These are phyloP conservation scores for Zele albiditarsus DNA, from an alignment of 2,888 invertebrate species.

Conservation along the genomic window DNA sequence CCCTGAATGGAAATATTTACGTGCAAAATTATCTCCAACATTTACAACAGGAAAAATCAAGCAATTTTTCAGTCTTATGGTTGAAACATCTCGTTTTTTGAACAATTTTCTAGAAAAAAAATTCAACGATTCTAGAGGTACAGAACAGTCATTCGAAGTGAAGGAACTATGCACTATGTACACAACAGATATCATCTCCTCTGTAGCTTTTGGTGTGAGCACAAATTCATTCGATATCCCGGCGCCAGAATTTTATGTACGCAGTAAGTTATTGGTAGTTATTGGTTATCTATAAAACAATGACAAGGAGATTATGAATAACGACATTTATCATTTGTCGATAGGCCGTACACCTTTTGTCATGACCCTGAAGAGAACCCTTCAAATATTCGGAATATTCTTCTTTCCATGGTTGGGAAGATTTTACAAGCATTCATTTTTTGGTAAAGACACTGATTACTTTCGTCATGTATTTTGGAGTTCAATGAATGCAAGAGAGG, in stretches of 20 bases:
- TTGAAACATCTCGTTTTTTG: conserved; percentile 64
- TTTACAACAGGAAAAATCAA: conserved; percentile 76
- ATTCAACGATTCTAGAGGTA: conserved; percentile 17
- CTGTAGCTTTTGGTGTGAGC: conserved; percentile 61
- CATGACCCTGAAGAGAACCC: conserved; percentile 23
- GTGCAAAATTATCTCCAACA: conserved; percentile 74
- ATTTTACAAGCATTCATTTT: conserved; percentile 38
- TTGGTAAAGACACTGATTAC: conserved; percentile 53
- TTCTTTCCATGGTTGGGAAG: conserved; percentile 58
- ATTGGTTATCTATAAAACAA: no score
- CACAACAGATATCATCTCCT: conserved; percentile 61
- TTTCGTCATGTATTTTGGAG: conserved; percentile 63
- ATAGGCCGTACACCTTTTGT: conserved; percentile 43
- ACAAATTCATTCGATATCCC: conserved; percentile 59
- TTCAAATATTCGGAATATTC: conserved; percentile 51
- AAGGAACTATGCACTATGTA: conserved; percentile 53
- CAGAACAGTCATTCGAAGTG: conserved; percentile 43
- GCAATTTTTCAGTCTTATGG: conserved; percentile 72
- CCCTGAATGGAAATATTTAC: conserved; percentile 73
- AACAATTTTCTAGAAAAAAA: conserved; percentile 49
- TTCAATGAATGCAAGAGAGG: conserved; percentile 59
- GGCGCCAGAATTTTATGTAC: conserved; percentile 54
- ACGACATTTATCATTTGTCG: neutral
- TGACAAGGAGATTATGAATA: neutral
- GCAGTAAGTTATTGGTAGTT: conserved; percentile 50